Evolutionary conservation across 2,797 vertebrate species (phyloP).

Genomic region (Eulemur rubriventer): DNA sequence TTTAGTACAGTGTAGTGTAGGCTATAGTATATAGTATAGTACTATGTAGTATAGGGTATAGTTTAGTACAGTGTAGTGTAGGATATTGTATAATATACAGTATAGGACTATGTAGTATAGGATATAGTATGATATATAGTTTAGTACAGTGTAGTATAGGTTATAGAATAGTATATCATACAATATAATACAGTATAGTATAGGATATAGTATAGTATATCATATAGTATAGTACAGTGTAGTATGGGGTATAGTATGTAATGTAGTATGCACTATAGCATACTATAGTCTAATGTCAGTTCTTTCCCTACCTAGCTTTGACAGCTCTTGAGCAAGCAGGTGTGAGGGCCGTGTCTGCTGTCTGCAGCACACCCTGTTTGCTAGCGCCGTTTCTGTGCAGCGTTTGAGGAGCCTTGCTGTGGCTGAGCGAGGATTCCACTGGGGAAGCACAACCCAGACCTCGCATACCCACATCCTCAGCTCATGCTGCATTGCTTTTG

Average conservation of each 20-base stretch:
- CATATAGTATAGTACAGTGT: too few relatives aligned
- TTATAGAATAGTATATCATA: too few relatives aligned
- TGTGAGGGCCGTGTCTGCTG: rapidly evolving
- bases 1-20: background rate
- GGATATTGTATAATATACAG: too few relatives aligned
- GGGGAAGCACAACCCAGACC: background rate
- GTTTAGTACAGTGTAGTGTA: background rate
- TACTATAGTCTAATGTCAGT: background rate
- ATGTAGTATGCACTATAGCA: background rate
- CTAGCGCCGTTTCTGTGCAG: background rate
- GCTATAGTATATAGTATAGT: background rate
- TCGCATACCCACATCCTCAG: background rate
- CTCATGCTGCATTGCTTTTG: background rate
- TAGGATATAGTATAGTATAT: too few relatives aligned
- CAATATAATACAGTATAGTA: too few relatives aligned
- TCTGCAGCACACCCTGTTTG: background rate
- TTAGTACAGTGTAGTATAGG: background rate
- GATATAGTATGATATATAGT: too few relatives aligned
- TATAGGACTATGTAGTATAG: background rate
- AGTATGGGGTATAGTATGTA: background rate
- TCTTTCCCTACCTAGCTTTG: background rate
- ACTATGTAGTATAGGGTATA: background rate
- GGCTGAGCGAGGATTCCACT: background rate
- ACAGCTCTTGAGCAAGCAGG: background rate
- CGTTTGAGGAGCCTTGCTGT: background rate